phyloP scores from a whole-genome alignment of 2,797 vertebrate genomes.

The Platyrinchus mystaceus region DNA sequence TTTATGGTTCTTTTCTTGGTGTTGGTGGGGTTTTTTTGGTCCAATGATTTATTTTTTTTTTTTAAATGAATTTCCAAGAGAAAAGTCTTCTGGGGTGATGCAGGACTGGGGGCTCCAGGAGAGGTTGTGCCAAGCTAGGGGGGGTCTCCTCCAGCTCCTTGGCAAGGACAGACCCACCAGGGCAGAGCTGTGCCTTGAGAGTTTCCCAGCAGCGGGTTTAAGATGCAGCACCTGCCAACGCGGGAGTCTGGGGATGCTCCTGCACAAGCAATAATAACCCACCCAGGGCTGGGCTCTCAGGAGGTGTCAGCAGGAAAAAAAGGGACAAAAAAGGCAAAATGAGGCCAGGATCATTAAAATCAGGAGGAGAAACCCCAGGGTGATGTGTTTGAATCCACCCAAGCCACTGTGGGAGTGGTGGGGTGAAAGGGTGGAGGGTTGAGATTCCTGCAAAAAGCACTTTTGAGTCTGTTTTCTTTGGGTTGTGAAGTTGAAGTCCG shows the following conservation, averaged over 20 bases:
- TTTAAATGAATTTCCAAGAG: neutral
- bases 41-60: neutral
- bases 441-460: neutral
- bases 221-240: neutral
- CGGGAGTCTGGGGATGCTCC: accelerated
- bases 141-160: neutral
- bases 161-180: neutral
- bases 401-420: accelerated
- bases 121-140: neutral
- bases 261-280: conserved; percentile 60
- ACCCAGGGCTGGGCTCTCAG: neutral
- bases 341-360: neutral
- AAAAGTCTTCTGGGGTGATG: conserved; percentile 11
- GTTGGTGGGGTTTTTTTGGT: neutral
- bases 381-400: accelerated
- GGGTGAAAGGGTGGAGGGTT: neutral
- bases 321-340: neutral
- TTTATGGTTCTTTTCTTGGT: neutral
- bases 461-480: neutral
- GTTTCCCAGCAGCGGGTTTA: neutral
- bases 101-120: accelerated
- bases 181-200: neutral
- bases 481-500: accelerated
- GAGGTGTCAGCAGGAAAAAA: neutral
- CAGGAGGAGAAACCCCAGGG: neutral